phyloP scores from a whole-genome alignment of 2,113 vertebrate genomes.

The Prunella himalayana region DNA sequence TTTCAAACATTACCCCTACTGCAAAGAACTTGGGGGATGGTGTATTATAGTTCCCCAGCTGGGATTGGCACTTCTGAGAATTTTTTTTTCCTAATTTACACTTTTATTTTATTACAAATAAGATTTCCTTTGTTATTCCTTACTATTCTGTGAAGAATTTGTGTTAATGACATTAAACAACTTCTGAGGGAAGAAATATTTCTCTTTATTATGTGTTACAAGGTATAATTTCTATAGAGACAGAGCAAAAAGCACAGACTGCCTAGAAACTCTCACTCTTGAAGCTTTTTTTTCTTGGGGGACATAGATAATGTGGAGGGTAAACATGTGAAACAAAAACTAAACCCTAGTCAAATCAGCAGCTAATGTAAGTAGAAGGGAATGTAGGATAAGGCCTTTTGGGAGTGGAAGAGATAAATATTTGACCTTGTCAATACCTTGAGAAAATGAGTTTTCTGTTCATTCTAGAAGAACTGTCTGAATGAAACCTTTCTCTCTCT shows the following conservation, averaged over 20 bases:
- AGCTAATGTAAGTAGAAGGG: background rate
- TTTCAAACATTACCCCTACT: background rate
- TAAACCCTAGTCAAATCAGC: background rate
- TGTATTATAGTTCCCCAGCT: background rate
- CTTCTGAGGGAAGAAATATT: background rate
- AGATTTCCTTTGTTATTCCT: background rate
- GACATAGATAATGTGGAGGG: background rate
- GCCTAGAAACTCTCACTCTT: background rate
- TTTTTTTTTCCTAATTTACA: background rate
- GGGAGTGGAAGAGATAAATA: background rate
- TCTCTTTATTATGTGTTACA: background rate
- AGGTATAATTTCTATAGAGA: background rate
- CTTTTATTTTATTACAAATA: background rate
- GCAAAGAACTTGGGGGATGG: background rate
- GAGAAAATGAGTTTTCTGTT: background rate
- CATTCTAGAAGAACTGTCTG: background rate
- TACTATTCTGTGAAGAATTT: background rate
- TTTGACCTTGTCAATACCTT: background rate
- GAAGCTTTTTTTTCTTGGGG: background rate
- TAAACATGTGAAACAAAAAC: background rate
- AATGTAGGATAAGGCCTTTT: background rate
- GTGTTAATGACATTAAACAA: background rate
- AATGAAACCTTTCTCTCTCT: background rate
- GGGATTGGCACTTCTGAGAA: background rate
- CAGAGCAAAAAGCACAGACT: background rate